These are phyloP conservation scores for Zosterops hypoxanthus DNA, from an alignment of 2,113 vertebrate species.

Conservation along the genomic window DNA sequence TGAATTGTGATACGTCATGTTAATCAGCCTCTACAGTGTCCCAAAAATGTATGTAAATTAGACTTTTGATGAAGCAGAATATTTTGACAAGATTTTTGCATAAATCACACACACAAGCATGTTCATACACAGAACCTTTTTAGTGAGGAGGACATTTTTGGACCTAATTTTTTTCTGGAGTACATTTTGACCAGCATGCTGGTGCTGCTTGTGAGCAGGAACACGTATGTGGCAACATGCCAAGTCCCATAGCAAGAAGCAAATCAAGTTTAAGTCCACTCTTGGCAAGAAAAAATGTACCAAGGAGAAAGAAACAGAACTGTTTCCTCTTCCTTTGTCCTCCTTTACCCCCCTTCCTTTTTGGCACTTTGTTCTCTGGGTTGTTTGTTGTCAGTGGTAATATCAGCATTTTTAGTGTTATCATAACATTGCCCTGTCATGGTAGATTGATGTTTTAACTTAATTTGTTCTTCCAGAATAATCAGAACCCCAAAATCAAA, in stretches of 20 bases:
- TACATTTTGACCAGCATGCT: not conserved
- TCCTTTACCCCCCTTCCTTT: not conserved
- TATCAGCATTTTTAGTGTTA: not conserved
- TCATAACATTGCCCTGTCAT: not conserved
- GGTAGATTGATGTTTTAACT: not conserved
- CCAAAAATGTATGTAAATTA: conserved; percentile 71
- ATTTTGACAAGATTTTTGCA: conserved; percentile 69
- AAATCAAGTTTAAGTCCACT: not conserved
- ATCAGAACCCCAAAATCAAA: not conserved
- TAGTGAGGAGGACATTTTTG: conserved; percentile 45
- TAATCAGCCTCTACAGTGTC: conserved; percentile 63
- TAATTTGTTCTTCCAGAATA: not conserved
- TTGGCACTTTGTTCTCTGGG: not conserved
- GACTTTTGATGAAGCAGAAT: conserved; percentile 68
- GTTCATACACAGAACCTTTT: not conserved
- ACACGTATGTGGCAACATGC: not conserved
- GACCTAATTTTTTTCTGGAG: conserved; percentile 20
- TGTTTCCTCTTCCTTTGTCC: not conserved
- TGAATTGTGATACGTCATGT: conserved; percentile 49
- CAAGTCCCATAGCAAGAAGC: not conserved
- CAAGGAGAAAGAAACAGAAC: not conserved
- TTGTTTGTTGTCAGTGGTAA: not conserved
- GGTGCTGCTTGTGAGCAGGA: not conserved
- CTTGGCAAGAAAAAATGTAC: not conserved
- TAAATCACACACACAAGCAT: conserved; percentile 38